Evolutionary conservation across 1,140 invertebrate species (phyloP), one percentile per base, ranked within the genome.

Genomic region (Mesaphorura yosii): DNA sequence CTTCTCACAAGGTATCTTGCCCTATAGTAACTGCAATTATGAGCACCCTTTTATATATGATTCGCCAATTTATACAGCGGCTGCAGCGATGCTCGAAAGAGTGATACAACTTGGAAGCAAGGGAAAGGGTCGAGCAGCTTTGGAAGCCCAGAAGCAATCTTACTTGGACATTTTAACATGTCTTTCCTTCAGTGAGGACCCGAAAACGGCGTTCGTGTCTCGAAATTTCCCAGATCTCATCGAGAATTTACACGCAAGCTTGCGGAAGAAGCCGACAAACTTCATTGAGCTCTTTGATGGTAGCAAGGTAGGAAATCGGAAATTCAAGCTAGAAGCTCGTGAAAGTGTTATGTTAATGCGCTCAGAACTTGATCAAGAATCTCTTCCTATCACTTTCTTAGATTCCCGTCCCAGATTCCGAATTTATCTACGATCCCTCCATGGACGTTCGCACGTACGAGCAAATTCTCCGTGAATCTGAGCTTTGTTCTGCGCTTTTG

Each of bases 151-250:
- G 29, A 44, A 29, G 22, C 57, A 59, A 19, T 54, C 57, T 3
- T 57, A 53, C n/a, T 37, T 63, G n/a, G 60, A 63, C 41, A 55
- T 59, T 25, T 37, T 63, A 10, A 55, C 60, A 1, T 57, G 52
- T 26, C 26, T 59, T 26, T 51, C 46, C 12, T 31, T 53, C 17
- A 27, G 51, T 1, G 45, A 49, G 48, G 37, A 48, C 47, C 17
- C 15, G 27, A 37, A 48, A 31, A 12, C 42, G 19, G 25, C 17
- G 20, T 19, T n/a, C 52, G 41, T 22, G 4, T 26, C 3, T 7
- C 12, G 3, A 53, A 48, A 37, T n/a, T n/a, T n/a, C n/a, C n/a
- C n/a, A n/a, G n/a, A n/a, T n/a, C n/a, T n/a, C n/a, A n/a, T n/a
- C n/a, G n/a, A n/a, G n/a, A n/a, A n/a, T n/a, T n/a, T n/a, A n/a